Evolutionary conservation across 2,888 invertebrate genomes (phyloP).

Genomic region (Pandemis corylana): DNA sequence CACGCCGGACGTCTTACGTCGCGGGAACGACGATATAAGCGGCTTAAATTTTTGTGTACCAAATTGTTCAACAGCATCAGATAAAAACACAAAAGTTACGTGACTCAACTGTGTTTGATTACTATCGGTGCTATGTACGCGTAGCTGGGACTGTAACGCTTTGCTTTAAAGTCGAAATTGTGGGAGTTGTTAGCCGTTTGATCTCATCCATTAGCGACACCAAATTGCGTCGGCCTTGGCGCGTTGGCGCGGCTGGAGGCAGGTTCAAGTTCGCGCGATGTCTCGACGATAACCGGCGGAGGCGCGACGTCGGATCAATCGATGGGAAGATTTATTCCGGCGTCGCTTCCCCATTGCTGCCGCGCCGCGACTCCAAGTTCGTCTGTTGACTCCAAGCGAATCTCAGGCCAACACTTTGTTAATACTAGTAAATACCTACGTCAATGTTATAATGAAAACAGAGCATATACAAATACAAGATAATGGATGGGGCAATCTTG

Average conservation of each 20-base stretch:
- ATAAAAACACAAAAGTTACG: conserved; percentile 36
- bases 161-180: conserved; percentile 1
- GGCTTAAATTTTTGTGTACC: conserved; percentile 20
- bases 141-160: conserved; percentile 7
- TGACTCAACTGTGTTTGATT: conserved; percentile 28
- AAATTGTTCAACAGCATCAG: conserved; percentile 29
- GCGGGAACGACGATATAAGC: conserved; percentile 26
- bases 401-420: background rate
- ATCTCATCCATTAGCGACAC: conserved; percentile 24
- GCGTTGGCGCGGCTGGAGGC: background rate
- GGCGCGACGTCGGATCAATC: conserved; percentile 10
- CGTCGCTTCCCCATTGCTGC: conserved; percentile 31
- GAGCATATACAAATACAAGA: too few relatives aligned
- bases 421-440: background rate
- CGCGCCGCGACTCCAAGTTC: background rate
- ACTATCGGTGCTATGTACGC: background rate
- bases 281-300: conserved; percentile 8
- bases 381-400: background rate
- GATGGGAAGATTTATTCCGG: conserved; percentile 26
- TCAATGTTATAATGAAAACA: too few relatives aligned
- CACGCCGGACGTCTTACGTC: conserved; percentile 18
- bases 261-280: conserved; percentile 29
- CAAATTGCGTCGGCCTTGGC: conserved; percentile 28
- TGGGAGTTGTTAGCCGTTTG: background rate
- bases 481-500: too few relatives aligned